These are phyloP conservation scores for Samia ricini DNA, from an alignment of 1,140 invertebrate genomes.

Conservation along the genomic window DNA sequence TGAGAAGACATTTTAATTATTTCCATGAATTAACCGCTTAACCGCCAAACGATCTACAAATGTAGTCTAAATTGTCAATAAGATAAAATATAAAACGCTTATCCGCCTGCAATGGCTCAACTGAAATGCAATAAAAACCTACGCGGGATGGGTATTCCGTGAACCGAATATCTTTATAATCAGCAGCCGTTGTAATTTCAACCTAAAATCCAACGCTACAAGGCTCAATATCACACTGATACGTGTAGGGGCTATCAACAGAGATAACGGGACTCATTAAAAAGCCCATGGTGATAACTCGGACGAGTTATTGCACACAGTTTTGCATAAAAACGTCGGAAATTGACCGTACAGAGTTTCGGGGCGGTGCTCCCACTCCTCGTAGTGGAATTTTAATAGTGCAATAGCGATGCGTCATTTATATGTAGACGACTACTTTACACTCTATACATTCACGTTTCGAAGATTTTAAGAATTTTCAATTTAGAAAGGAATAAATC, in stretches of 20 bases:
- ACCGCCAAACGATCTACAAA: neutral
- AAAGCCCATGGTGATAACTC: conserved; percentile 36
- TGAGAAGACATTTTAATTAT: neutral
- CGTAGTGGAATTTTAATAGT: conserved; percentile 49
- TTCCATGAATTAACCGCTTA: neutral
- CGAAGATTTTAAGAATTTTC: neutral
- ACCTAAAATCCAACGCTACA: conserved; percentile 1
- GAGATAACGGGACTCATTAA: conserved; percentile 35
- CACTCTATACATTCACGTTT: neutral
- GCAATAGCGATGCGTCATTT: conserved; percentile 13
- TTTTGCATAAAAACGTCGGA: conserved; percentile 56
- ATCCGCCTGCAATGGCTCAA: conserved; percentile 3
- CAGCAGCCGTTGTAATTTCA: conserved; percentile 2
- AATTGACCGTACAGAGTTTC: conserved; percentile 11
- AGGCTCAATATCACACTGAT: neutral
- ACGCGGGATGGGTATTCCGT: conserved; percentile 12
- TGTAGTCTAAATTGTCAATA: neutral
- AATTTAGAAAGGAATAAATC: neutral
- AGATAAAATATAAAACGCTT: neutral
- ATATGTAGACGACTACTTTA: conserved; percentile 24
- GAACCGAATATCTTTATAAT: neutral
- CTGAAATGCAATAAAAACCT: conserved; percentile 17
- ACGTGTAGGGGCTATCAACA: neutral
- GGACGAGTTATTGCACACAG: conserved; percentile 40
- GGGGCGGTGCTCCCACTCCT: neutral